Conservation (phyloP, 1,140 invertebrate species). For the Caenorhabditis remanei region DNA sequence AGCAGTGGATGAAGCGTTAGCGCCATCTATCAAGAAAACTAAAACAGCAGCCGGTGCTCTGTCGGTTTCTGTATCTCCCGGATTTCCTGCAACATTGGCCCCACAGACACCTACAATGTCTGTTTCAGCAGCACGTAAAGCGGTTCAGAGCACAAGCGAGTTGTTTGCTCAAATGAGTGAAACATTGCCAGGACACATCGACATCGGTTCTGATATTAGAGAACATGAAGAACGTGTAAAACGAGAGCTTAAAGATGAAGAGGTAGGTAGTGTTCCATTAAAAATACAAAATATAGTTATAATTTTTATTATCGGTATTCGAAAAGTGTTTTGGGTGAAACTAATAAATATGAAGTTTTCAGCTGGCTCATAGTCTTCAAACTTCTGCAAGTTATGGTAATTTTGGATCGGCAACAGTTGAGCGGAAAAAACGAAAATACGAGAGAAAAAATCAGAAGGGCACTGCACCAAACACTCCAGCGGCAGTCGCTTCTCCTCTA, state of each 20-base stretch:
- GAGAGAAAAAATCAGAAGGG: slow-evolving; percentile 47
- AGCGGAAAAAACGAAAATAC: slow-evolving; percentile 60
- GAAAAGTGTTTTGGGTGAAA: too few species aligned
- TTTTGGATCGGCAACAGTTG: slow-evolving; percentile 14
- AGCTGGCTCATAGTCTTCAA: slow-evolving; percentile 32
- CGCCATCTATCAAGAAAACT: slow-evolving; percentile 53
- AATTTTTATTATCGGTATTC: too few species aligned
- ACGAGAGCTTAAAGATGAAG: slow-evolving; percentile 57
- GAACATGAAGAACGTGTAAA: slow-evolving; percentile 64
- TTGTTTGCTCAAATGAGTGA: slow-evolving; percentile 61
- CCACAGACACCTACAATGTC: slow-evolving; percentile 31
- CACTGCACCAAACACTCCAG: slow-evolving; percentile 27
- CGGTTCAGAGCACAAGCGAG: slow-evolving; percentile 59
- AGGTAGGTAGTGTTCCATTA: slow-evolving; percentile 37
- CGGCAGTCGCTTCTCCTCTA: slow-evolving; percentile 14
- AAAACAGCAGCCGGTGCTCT: slow-evolving; percentile 60
- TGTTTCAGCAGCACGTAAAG: slow-evolving; percentile 52
- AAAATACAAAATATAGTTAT: neutral
- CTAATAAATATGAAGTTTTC: slow-evolving; percentile 13
- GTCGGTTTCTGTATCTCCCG: neutral
- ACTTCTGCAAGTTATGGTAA: slow-evolving; percentile 37
- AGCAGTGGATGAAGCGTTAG: neutral
- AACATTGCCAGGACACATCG: slow-evolving; percentile 56
- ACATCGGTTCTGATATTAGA: slow-evolving; percentile 48
- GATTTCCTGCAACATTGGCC: neutral